A percentile compares a stretch with the other conserved stretches of the same genome.
phyloP scores from a whole-genome alignment of 2,113 vertebrate species.

The Toxostoma redivivum region DNA sequence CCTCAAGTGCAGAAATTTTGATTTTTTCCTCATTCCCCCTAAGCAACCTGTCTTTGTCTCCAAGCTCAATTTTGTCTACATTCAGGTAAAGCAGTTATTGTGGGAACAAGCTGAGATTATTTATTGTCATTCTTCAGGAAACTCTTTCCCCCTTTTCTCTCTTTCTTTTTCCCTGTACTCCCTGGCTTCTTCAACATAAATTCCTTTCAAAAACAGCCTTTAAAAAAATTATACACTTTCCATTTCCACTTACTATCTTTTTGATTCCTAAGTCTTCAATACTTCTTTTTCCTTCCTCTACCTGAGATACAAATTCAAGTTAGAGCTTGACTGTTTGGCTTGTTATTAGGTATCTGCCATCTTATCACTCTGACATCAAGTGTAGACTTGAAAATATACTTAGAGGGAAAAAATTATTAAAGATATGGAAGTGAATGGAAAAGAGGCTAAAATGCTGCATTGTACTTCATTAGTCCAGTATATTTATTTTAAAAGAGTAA shows the following conservation, averaged over 20 bases:
- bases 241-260: not conserved
- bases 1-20: not conserved
- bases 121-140: not conserved
- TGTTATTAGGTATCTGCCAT: not conserved
- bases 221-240: not conserved
- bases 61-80: not conserved
- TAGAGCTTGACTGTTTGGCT: not conserved
- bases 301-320: not conserved
- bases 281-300: not conserved
- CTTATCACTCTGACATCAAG: not conserved
- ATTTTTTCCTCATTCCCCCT: not conserved
- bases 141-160: rapidly evolving
- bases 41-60: not conserved
- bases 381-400: not conserved
- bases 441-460: not conserved
- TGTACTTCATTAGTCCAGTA: not conserved
- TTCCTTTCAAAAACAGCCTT: not conserved
- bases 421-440: not conserved
- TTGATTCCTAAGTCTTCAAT: not conserved
- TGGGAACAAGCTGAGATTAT: not conserved
- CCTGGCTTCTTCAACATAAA: not conserved
- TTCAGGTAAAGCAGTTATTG: not conserved
- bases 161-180: not conserved
- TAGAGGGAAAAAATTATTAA: not conserved
- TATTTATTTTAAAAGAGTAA: not conserved